Evolutionary conservation across 2,113 vertebrate species (phyloP), one percentile per base, ranked within the genome.

Genomic region (Melanerpes aurifrons): DNA sequence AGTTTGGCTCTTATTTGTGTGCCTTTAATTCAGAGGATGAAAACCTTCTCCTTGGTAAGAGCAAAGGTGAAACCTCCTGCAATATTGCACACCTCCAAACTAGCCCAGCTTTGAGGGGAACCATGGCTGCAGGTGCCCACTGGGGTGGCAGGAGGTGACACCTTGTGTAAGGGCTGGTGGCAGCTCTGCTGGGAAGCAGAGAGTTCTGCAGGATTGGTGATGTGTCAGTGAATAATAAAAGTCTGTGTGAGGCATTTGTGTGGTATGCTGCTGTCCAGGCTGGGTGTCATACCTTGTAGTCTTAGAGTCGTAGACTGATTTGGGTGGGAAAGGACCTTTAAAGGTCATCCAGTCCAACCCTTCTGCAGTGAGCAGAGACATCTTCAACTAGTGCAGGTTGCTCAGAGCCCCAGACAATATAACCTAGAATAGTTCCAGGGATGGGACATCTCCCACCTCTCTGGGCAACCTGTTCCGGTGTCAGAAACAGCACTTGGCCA

Each of bases 81-180:
- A 3, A 69, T 3, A 3, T 2, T 18, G 5, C 72, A 4, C 45
- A 2, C 31, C n/a, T 45, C 67, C 0, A 1, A 6, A 9, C 1
- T 0, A 7, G 47, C 77, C 45, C 0, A 0, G 50, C 68, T 17
- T 14, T 0, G 0, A 15, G 85, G 12, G 12, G 74, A 9, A 3
- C 31, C 1, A 2, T 8, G 67, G 68, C 89, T 53, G 43, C 18
- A 4, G n/a, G 37, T 5, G 21, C 2, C 9, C 26, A n/a, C 57
- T 19, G 82, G 37, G 32, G 2, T 2, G 26, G 25, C n/a, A n/a
- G 8, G 63, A 79, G 26, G 66, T 29, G 45, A 18, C 81, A 29
- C 43, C 79, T 50, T 5, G 0, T 10, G 2, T 2, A 3, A 43
- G 90, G 76, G 67, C 93, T 61, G 70, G 43, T 56, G 61, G 57